Base-by-base conservation (phyloP, 2,113 vertebrate genomes). In the Oostethus manadensis region DNA sequence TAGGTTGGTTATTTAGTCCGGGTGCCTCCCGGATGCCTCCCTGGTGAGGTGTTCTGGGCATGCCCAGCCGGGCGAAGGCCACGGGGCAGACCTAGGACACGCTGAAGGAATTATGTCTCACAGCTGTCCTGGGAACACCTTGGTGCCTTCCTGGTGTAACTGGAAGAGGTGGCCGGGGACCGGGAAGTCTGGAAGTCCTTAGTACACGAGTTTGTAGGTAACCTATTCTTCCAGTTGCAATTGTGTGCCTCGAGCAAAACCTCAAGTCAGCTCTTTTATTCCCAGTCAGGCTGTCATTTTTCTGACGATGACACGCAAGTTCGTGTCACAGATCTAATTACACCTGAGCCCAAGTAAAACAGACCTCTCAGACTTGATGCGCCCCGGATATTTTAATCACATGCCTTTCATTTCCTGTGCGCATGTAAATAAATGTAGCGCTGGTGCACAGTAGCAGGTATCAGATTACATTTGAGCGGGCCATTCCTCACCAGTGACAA, bases 311-410 rank as follows among this genome's bases (percentile, higher is more conserved):
- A 62, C 62, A 66, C 57, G 44, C 48, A 53, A 51, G 48, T 68
- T 56, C 68, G 58, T 73, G 69, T 67, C 62, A 70, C 66, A 65
- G 72, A 77, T 85, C 71, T 84, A 74, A 79, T 85, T 82, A 73
- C 74, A 82, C 61, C 66, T 50, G 42, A 54, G 44, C 40, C 13
- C 3, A 64, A 44, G 61, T 58, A 67, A 46, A 64, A 47, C 59
- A 46, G 46, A 66, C 49, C 50, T 59, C 45, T 68, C 48, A 45
- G 26, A 60, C 64, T 70, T 81, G 72, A 76, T 78, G 43, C 60
- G 47, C 16, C 26, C 29, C 51, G 35, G n/a, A 73, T 44, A 69
- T 81, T 68, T 61, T 64, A 75, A 77, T 71, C 51, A 83, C 78
- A 83, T 75, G 47, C 53, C 58, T 56, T 80, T 64, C 21, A 76